Evolutionary conservation across 2,113 vertebrate genomes (phyloP).

Genomic region (Anhinga anhinga): DNA sequence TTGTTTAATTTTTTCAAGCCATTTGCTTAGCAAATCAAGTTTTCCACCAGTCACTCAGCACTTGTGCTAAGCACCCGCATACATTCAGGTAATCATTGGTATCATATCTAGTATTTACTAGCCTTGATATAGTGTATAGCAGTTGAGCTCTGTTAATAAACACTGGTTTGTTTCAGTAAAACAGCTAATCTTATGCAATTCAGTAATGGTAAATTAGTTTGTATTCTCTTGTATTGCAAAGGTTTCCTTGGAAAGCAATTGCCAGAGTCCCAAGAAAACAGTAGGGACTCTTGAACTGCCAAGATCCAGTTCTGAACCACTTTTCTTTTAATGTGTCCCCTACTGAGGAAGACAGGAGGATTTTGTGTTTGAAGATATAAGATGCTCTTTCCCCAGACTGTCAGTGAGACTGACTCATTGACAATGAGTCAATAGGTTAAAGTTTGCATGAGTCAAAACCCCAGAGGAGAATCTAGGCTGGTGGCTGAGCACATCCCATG

Average conservation of each 20-base stretch:
- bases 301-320: background rate
- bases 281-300: background rate
- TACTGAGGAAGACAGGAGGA: background rate
- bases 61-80: constrained; percentile 49
- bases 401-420: too few relatives aligned
- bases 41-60: constrained; percentile 54
- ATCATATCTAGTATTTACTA: constrained; percentile 36
- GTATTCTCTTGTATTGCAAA: constrained; percentile 22
- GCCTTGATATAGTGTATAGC: background rate
- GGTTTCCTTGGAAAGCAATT: constrained; percentile 53
- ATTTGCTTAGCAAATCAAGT: constrained; percentile 72
- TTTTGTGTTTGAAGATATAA: background rate
- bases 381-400: background rate
- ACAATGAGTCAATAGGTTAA: background rate
- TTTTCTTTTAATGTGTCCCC: background rate
- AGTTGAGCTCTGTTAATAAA: constrained; percentile 23
- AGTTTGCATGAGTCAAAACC: background rate
- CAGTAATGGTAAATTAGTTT: constrained; percentile 28
- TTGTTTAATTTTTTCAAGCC: constrained; percentile 68
- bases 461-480: background rate
- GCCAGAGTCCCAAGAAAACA: constrained; percentile 40
- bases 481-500: background rate
- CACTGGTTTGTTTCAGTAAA: constrained; percentile 21
- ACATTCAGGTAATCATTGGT: constrained; percentile 46
- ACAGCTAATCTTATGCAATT: constrained; percentile 34